These are phyloP conservation scores for Choristoneura rosaceana DNA, from an alignment of 2,888 invertebrate species.

Conservation along the genomic window DNA sequence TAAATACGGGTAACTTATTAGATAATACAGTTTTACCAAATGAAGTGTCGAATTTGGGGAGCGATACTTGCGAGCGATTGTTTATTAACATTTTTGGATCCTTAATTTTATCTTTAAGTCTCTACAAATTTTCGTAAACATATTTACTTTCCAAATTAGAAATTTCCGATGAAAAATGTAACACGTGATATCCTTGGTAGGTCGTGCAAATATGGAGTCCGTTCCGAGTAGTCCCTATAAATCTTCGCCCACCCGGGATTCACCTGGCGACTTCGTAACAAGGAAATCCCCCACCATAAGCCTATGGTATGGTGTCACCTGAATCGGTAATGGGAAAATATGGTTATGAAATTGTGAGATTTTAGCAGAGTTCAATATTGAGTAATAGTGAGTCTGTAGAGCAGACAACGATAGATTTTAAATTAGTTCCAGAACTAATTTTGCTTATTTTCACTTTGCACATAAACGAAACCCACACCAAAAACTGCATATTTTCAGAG, in stretches of 20 bases:
- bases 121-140: not conserved
- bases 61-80: too few species aligned
- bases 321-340: slow-evolving; percentile 2
- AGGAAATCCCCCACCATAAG: slow-evolving; percentile 43
- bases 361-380: not conserved
- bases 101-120: too few species aligned
- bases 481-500: too few species aligned
- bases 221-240: slow-evolving; percentile 49
- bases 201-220: slow-evolving; percentile 37
- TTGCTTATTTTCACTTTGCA: too few species aligned
- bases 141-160: not conserved
- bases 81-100: too few species aligned
- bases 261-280: slow-evolving; percentile 44
- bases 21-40: too few species aligned
- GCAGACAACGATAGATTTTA: too few species aligned
- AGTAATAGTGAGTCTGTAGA: too few species aligned
- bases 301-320: slow-evolving; percentile 20
- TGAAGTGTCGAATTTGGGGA: too few species aligned
- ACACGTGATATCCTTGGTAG: slow-evolving; percentile 49
- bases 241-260: slow-evolving; percentile 48
- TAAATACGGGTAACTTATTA: too few species aligned
- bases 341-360: not conserved
- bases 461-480: too few species aligned
- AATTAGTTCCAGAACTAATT: too few species aligned
- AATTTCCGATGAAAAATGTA: slow-evolving; percentile 46